These are phyloP conservation scores for Catharus fuscescens DNA, from an alignment of 2,113 vertebrate species.

Conservation along the genomic window DNA sequence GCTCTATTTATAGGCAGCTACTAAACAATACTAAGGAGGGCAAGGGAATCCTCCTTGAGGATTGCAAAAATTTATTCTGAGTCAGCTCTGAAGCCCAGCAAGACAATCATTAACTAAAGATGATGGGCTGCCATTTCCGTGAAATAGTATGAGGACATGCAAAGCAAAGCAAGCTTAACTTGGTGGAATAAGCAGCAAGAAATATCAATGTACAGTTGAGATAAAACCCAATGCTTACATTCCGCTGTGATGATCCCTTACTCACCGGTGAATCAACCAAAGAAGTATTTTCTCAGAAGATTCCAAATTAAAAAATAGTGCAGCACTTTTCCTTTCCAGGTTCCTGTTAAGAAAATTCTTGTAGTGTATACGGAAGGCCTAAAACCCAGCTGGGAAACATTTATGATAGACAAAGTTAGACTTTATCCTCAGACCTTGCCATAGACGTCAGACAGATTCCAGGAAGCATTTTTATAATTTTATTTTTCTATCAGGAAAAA, in stretches of 20 bases:
- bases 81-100: background rate
- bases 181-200: background rate
- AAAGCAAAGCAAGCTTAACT: background rate
- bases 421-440: background rate
- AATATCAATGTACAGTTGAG: background rate
- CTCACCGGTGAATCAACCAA: background rate
- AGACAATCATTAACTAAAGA: background rate
- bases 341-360: background rate
- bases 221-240: background rate
- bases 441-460: background rate
- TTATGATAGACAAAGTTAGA: background rate
- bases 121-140: background rate
- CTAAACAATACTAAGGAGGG: background rate
- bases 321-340: background rate
- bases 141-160: background rate
- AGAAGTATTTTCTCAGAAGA: background rate
- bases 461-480: background rate
- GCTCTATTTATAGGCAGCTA: background rate
- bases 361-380: background rate
- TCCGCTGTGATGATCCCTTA: background rate
- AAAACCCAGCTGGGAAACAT: background rate
- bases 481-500: background rate
- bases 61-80: background rate
- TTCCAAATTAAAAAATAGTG: background rate
- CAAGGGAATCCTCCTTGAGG: background rate